A percentile compares a stretch with the other conserved stretches of the same genome.
phyloP scores from a whole-genome alignment of 1,140 invertebrate species.

The Pinna nobilis region DNA sequence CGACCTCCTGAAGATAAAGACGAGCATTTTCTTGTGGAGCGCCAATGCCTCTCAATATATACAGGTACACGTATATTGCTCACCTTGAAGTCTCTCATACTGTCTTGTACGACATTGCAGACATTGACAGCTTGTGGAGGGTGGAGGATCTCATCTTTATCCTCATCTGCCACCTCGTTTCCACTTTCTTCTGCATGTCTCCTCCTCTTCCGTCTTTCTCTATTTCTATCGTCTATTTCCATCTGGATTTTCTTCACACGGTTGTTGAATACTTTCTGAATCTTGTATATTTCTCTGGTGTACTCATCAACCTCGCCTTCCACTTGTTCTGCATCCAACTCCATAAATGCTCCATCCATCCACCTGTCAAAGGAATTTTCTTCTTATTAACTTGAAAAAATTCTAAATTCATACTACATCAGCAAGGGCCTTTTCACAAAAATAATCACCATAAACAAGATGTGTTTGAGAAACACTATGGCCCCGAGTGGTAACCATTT shows the following conservation, averaged over 20 bases:
- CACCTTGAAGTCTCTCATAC: slow-evolving; percentile 87
- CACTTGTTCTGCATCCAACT: slow-evolving; percentile 80
- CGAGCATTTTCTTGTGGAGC: no score
- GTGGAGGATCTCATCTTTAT: slow-evolving; percentile 64
- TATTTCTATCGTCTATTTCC: slow-evolving; percentile 68
- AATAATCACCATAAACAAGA: no score
- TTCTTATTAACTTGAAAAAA: no score
- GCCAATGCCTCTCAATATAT: no score
- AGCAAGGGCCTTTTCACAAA: no score
- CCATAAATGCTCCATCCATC: slow-evolving; percentile 93
- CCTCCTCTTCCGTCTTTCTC: slow-evolving; percentile 69
- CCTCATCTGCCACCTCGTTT: slow-evolving; percentile 74
- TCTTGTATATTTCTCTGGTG: slow-evolving; percentile 82
- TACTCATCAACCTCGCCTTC: slow-evolving; percentile 72
- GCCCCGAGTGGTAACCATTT: no score
- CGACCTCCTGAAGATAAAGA: no score
- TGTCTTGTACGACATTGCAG: slow-evolving; percentile 76
- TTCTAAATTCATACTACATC: no score
- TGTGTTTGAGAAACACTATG: no score
- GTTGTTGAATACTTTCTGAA: slow-evolving; percentile 86
- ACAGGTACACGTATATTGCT: no score
- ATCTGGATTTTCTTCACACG: slow-evolving; percentile 77
- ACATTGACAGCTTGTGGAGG: slow-evolving; percentile 67
- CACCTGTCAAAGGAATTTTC: slow-evolving; percentile 76
- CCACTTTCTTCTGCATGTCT: slow-evolving; percentile 78